Percentiles rank a stretch among this genome's conserved stretches.
These are phyloP conservation scores for Dipodomys stephensi DNA, from an alignment of 2,113 vertebrate species.

Conservation along the genomic window DNA sequence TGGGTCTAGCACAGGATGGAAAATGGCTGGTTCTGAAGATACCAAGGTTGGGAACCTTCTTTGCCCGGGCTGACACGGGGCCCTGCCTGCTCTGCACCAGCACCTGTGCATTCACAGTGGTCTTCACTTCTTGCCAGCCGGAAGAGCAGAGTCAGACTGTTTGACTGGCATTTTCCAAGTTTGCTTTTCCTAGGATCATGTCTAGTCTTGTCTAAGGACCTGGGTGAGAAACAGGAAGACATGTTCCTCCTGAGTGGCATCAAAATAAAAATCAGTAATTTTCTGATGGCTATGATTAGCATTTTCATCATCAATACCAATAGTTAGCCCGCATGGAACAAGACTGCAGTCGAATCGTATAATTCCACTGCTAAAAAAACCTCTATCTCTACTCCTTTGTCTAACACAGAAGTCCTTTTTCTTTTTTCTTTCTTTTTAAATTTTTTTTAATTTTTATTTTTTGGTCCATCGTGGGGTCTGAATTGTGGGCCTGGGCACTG, in stretches of 20 bases:
- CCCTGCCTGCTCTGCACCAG: not conserved
- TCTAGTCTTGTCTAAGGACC: not conserved
- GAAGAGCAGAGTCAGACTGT: not conserved
- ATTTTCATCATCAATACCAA: slow-evolving; percentile 33
- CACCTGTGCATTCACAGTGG: not conserved
- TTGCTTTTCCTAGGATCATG: not conserved
- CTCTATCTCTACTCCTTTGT: not conserved
- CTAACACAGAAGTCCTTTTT: not conserved
- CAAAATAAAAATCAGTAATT: slow-evolving; percentile 33
- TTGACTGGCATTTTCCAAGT: not conserved
- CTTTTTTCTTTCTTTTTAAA: too few relatives aligned
- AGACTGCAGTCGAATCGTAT: not conserved
- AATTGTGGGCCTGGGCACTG: too few relatives aligned
- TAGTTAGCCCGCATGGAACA: not conserved
- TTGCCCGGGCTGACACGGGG: not conserved
- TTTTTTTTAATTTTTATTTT: too few relatives aligned
- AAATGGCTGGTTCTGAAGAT: not conserved
- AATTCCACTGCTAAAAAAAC: not conserved
- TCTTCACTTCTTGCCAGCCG: not conserved
- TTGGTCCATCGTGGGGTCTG: too few relatives aligned
- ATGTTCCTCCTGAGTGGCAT: not conserved
- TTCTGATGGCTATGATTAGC: not conserved
- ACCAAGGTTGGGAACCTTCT: not conserved
- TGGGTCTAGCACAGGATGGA: not conserved
- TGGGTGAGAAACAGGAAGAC: not conserved